These are phyloP conservation scores for Opisthocomus hoazin DNA, from an alignment of 2,113 vertebrate genomes.

Conservation along the genomic window DNA sequence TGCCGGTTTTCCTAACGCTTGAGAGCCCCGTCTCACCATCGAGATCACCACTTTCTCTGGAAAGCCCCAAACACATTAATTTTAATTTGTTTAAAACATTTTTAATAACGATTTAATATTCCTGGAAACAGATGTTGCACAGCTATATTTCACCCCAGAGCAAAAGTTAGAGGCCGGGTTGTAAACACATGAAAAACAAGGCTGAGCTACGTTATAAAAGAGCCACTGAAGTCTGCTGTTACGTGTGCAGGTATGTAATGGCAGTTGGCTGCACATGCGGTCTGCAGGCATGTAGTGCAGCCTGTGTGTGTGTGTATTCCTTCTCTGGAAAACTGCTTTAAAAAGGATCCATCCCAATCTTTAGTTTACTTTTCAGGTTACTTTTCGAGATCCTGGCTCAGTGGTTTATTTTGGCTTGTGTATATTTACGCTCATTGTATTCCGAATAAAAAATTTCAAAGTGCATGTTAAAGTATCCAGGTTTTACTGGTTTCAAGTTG, in stretches of 20 bases:
- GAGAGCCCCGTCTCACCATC: background rate
- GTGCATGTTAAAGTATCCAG: background rate
- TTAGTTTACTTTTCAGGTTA: background rate
- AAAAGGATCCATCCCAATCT: background rate
- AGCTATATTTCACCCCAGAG: background rate
- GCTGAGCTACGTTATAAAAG: background rate
- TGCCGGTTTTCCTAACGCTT: background rate
- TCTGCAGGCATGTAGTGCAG: background rate
- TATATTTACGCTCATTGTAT: background rate
- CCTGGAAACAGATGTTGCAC: background rate
- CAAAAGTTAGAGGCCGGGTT: background rate
- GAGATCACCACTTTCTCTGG: background rate
- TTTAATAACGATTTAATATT: slow-evolving; percentile 2
- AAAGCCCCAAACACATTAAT: background rate
- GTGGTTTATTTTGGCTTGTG: slow-evolving; percentile 16
- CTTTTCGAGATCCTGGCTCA: background rate
- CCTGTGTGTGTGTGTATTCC: rapidly evolving
- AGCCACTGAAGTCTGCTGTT: background rate
- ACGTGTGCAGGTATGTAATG: background rate
- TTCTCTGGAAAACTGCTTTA: background rate
- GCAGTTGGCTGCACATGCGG: background rate
- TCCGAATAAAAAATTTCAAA: background rate
- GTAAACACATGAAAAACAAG: slow-evolving; percentile 23
- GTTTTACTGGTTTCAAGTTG: slow-evolving; percentile 23
- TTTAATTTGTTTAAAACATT: slow-evolving; percentile 14